Conservation (phyloP, 1,140 invertebrate species). For the Pseudomyrmex gracilis region DNA sequence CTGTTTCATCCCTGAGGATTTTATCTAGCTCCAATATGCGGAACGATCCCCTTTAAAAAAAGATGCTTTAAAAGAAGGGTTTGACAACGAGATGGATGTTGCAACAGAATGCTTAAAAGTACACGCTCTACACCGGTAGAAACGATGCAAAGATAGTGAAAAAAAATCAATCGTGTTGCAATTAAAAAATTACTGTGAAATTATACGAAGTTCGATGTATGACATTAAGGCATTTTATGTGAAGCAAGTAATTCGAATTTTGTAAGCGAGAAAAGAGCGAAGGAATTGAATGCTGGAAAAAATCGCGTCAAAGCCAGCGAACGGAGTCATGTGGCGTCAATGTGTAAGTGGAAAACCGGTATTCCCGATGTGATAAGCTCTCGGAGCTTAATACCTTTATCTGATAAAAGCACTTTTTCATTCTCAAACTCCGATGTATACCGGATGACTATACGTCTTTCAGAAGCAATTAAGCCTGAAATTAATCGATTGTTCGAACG, state of each 20-base stretch:
- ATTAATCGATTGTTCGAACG: slow-evolving; percentile 21
- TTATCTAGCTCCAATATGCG: slow-evolving; percentile 24
- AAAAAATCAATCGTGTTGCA: background rate
- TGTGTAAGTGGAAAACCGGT: slow-evolving; percentile 46
- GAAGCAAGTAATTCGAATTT: background rate
- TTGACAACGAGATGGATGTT: slow-evolving; percentile 39
- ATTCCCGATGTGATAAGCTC: slow-evolving; percentile 25
- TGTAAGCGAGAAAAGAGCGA: background rate
- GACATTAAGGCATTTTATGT: background rate
- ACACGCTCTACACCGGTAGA: background rate
- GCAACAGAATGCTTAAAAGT: slow-evolving; percentile 16
- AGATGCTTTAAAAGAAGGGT: slow-evolving; percentile 14
- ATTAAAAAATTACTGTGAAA: slow-evolving; percentile 39
- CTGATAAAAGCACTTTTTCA: slow-evolving; percentile 44
- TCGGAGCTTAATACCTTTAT: slow-evolving; percentile 26
- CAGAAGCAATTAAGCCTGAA: slow-evolving; percentile 35
- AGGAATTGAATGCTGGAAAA: slow-evolving; percentile 16
- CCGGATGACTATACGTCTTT: slow-evolving; percentile 25
- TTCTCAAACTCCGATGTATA: slow-evolving; percentile 4
- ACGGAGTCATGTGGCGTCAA: background rate
- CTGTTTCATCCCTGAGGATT: slow-evolving; percentile 43
- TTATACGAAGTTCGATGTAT: background rate
- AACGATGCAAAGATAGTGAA: too few species aligned
- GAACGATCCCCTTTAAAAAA: slow-evolving; percentile 21
- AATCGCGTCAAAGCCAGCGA: slow-evolving; percentile 2